phyloP scores from a whole-genome alignment of 2,113 vertebrate genomes.

The Muntiacus reevesi region DNA sequence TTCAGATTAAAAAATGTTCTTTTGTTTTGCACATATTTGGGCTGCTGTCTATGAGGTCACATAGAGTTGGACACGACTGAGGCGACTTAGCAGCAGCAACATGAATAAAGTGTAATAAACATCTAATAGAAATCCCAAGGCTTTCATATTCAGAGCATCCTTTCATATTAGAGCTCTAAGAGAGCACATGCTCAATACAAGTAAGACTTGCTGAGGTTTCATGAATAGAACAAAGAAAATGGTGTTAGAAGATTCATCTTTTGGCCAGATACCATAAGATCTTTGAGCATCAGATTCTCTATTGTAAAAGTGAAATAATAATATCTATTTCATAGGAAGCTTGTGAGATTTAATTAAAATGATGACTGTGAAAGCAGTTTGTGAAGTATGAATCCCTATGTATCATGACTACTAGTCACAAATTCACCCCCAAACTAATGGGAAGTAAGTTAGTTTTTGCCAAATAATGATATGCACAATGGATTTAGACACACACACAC shows the following conservation, averaged over 20 bases:
- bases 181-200: background rate
- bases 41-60: too few relatives aligned
- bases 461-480: background rate
- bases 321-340: background rate
- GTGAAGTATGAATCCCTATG: background rate
- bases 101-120: background rate
- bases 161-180: background rate
- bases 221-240: background rate
- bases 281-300: background rate
- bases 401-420: background rate
- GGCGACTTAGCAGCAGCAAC: too few relatives aligned
- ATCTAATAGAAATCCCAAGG: background rate
- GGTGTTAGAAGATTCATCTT: background rate
- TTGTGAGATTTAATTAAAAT: slow-evolving; percentile 6
- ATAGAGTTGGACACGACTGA: too few relatives aligned
- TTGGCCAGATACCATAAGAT: background rate
- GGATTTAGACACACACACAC: background rate
- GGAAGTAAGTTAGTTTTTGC: background rate
- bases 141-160: background rate
- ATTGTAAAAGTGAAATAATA: background rate
- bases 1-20: background rate
- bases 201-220: background rate
- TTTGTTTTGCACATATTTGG: background rate
- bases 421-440: background rate
- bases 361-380: background rate